Evolutionary conservation across 92 coral and sea anemone genomes (phyloP).

Genomic region (Palythoa grandis): DNA sequence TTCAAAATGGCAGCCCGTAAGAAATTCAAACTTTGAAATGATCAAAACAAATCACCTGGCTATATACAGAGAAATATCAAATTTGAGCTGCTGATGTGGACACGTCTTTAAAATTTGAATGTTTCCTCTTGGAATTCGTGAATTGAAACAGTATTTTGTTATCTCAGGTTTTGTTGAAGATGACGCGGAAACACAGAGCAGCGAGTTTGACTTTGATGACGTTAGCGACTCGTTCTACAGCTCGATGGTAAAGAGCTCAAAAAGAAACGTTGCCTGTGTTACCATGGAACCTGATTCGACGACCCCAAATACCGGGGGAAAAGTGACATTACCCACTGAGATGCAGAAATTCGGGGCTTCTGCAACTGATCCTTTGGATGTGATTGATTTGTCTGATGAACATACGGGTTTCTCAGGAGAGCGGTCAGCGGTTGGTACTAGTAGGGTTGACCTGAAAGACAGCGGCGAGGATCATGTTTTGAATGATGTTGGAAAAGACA

Average conservation of each 20-base stretch:
- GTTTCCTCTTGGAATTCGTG: neutral
- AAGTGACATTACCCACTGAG: neutral
- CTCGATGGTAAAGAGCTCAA: conserved; percentile 48
- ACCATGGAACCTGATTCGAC: conserved; percentile 29
- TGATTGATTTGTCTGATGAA: conserved; percentile 58
- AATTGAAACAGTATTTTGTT: neutral
- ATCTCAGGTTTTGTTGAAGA: conserved; percentile 23
- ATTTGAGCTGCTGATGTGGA: too few relatives aligned
- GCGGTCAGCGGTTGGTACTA: neutral
- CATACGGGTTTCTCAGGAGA: neutral
- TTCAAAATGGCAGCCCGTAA: too few relatives aligned
- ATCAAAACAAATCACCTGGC: too few relatives aligned
- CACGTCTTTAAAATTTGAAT: neutral
- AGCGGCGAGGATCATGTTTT: neutral
- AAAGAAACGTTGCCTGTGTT: neutral
- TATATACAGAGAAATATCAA: too few relatives aligned
- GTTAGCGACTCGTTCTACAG: conserved; percentile 65
- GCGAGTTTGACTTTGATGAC: conserved; percentile 80
- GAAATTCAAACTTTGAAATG: too few relatives aligned
- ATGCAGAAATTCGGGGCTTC: neutral
- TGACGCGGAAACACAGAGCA: conserved; percentile 50
- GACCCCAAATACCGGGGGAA: conserved; percentile 6
- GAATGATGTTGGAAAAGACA: neutral
- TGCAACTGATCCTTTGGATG: neutral
- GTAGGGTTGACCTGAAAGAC: neutral